Conservation (phyloP, 1,140 invertebrate species). For the Danaus melanippus region DNA sequence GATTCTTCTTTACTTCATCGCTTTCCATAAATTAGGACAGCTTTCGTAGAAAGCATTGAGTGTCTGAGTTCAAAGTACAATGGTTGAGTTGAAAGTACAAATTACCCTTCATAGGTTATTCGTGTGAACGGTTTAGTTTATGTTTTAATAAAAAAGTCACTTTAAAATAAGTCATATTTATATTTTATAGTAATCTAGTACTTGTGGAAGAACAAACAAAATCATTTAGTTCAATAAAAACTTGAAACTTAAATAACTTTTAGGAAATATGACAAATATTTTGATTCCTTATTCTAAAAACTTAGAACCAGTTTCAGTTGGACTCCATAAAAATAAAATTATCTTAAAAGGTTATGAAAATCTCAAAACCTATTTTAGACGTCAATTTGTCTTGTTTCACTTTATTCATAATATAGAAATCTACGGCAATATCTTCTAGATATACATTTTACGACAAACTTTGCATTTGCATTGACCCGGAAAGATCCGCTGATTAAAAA, state of each 20-base stretch:
- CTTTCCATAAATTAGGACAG: constrained; percentile 25
- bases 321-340: too few relatives aligned
- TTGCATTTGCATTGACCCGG: constrained; percentile 55
- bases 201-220: too few relatives aligned
- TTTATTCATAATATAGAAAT: too few relatives aligned
- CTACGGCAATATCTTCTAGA: too few relatives aligned
- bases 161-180: too few relatives aligned
- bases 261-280: constrained; percentile 8
- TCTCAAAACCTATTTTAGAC: too few relatives aligned
- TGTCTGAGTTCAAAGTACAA: constrained; percentile 33
- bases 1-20: constrained; percentile 33
- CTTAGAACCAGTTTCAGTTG: too few relatives aligned
- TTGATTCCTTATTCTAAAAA: neutral
- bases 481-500: constrained; percentile 56
- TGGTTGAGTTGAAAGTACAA: constrained; percentile 28
- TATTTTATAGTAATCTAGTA: too few relatives aligned
- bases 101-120: constrained; percentile 35
- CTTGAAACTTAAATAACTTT: constrained; percentile 13
- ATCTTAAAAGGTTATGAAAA: too few relatives aligned
- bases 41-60: constrained; percentile 29
- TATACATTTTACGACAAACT: too few relatives aligned
- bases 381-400: too few relatives aligned
- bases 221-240: too few relatives aligned
- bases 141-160: constrained; percentile 23
- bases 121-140: constrained; percentile 31